Evolutionary conservation across 2,888 invertebrate species (phyloP).

Genomic region (Metalampra italica): DNA sequence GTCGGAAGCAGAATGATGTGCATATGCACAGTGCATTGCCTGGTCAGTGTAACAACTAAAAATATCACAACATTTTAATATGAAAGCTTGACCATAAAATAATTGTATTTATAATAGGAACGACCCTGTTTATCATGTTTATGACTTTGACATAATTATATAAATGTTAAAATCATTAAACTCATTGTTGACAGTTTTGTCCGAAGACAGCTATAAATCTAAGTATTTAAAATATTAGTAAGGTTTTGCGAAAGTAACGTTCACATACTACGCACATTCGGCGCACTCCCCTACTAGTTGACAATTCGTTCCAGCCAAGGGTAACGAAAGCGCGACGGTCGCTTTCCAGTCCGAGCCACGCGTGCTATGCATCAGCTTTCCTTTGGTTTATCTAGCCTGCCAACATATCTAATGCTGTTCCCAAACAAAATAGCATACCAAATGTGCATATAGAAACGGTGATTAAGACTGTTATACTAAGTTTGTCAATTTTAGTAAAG

Average conservation of each 20-base stretch:
- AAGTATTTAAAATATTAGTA: neutral
- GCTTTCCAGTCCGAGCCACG: constrained; percentile 64
- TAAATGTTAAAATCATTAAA: too few relatives aligned
- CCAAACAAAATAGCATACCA: neutral
- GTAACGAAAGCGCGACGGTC: constrained; percentile 61
- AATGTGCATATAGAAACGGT: neutral
- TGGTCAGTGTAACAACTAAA: neutral
- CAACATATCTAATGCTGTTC: neutral
- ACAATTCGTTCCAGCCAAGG: constrained; percentile 72
- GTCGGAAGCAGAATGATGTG: constrained; percentile 16
- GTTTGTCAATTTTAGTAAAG: constrained; percentile 17
- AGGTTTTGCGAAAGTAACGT: constrained; percentile 22
- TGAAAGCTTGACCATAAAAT: too few relatives aligned
- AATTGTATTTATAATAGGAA: too few relatives aligned
- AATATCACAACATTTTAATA: neutral
- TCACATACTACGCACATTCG: constrained; percentile 25
- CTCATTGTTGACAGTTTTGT: too few relatives aligned
- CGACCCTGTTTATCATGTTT: too few relatives aligned
- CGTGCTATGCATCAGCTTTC: constrained; percentile 45
- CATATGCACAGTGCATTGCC: constrained; percentile 18
- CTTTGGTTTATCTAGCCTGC: neutral
- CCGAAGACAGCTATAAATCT: neutral
- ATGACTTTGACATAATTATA: too few relatives aligned
- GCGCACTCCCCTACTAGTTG: constrained; percentile 45
- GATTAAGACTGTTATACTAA: neutral